Percentiles rank a stretch among this genome's conserved stretches.
phyloP scores from a whole-genome alignment of 2,113 vertebrate genomes.

The Corydoras maculifer region DNA sequence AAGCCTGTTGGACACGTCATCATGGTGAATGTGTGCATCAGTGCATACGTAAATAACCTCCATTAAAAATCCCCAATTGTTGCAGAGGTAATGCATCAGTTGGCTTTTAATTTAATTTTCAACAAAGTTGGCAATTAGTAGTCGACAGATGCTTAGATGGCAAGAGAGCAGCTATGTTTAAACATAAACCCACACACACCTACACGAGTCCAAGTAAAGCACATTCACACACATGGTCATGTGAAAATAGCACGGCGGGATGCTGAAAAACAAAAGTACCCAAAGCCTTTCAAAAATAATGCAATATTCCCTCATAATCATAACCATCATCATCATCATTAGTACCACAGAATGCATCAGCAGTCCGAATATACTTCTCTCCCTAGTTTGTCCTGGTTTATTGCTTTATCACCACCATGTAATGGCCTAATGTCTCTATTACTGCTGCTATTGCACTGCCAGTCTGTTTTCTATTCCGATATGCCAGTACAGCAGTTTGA shows the following conservation, averaged over 20 bases:
- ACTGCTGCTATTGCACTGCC: constrained; percentile 49
- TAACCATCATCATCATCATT: constrained; percentile 21
- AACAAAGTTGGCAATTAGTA: constrained; percentile 24
- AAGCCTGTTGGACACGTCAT: too few species aligned
- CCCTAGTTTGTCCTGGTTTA: constrained; percentile 36
- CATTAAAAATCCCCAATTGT: constrained; percentile 28
- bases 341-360: constrained; percentile 39
- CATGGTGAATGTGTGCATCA: too few species aligned
- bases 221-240: background rate
- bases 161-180: background rate
- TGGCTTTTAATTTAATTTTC: constrained; percentile 29
- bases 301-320: constrained; percentile 13
- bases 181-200: background rate
- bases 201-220: background rate
- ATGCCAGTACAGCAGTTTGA: constrained; percentile 48
- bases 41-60: background rate
- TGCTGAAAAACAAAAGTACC: constrained; percentile 11
- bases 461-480: constrained; percentile 41
- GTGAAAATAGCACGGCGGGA: background rate
- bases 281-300: constrained; percentile 2
- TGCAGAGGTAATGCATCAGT: constrained; percentile 22
- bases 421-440: constrained; percentile 56
- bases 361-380: constrained; percentile 22
- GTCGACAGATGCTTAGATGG: constrained; percentile 8
- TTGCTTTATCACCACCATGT: constrained; percentile 45